Base-by-base conservation (phyloP, 2,888 invertebrate genomes). In the Rhyacophila evoluta region DNA sequence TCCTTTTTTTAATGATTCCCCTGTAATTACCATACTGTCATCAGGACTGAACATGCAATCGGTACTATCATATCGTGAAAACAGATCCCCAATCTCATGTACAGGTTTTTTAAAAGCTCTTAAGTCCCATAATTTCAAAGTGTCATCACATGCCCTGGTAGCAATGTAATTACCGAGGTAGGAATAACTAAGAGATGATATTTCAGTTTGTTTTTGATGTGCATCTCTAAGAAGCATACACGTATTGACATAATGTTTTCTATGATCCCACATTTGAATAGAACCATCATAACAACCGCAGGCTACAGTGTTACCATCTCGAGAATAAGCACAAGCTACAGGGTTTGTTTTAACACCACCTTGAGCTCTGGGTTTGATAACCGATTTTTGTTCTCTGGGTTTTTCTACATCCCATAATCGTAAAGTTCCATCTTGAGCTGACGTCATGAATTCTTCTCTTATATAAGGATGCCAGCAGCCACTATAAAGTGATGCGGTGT, bases 231-330 rank as follows among this genome's bases (percentile, higher is more conserved):
- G 89, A 12, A 95, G 88, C 80, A 93, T 90, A 0, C 95, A 92
- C 0, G 97, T 96, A 84, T 97, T 97, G 0, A 98, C 98, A 85
- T 94, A 97, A 85, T 94, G 94, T 85, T 95, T 96, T 29, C 98
- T 92, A 73, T 97, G 95, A 85, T 99, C 99, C 99, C 99, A 99
- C 89, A 98, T 94, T 87, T 99, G 99, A 75, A 98, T 92, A 0
- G 97, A 97, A 0, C 99, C 99, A 87, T 99, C 99, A 68, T 92
- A 92, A 85, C 99, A 98, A 0, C 95, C 99, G 78, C 96, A 96
- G 0, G 96, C 96, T 2, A 99, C 94, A 0, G 96, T 92, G 76
- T 94, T 94, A 0, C 97, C 97, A 84, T 98, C 97, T 77, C 94
- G 89, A 71, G 94, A 96, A 85, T 94, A 98, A 0, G 92, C 89